These are phyloP conservation scores for Cheilosia scutellata DNA, from an alignment of 2,888 invertebrate species.

Conservation along the genomic window DNA sequence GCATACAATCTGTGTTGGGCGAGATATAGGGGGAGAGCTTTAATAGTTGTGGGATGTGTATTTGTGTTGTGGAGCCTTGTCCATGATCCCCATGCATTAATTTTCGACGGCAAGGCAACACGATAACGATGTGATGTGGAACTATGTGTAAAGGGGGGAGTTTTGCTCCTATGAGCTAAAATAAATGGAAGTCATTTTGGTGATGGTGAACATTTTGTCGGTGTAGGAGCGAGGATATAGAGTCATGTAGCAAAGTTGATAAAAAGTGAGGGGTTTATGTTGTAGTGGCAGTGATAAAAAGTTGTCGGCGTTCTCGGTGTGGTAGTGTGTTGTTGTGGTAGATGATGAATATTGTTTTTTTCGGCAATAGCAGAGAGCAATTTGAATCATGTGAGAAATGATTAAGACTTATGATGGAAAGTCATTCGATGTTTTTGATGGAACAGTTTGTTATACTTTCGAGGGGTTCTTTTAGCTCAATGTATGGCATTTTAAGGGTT, in stretches of 20 bases:
- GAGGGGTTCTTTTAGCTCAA: not conserved
- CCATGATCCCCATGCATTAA: slow-evolving; percentile 60
- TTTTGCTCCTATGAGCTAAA: slow-evolving; percentile 33
- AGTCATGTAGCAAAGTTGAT: slow-evolving; percentile 51
- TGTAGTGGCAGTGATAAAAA: slow-evolving; percentile 69
- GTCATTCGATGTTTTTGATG: slow-evolving; percentile 13
- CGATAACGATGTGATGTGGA: slow-evolving; percentile 32
- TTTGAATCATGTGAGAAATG: slow-evolving; percentile 48
- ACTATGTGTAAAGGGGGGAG: slow-evolving; percentile 10
- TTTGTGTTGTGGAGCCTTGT: slow-evolving; percentile 13
- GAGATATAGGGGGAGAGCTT: not conserved
- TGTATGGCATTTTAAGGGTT: not conserved
- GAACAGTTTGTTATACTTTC: slow-evolving; percentile 7
- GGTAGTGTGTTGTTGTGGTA: slow-evolving; percentile 20
- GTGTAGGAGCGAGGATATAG: not conserved
- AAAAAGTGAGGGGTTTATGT: slow-evolving; percentile 61
- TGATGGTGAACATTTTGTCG: slow-evolving; percentile 15
- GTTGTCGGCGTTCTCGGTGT: slow-evolving; percentile 26
- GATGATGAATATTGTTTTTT: slow-evolving; percentile 61
- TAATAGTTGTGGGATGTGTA: slow-evolving; percentile 35
- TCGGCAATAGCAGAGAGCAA: slow-evolving; percentile 33
- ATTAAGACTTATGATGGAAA: slow-evolving; percentile 37
- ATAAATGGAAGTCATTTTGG: slow-evolving; percentile 60
- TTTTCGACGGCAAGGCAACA: slow-evolving; percentile 46
- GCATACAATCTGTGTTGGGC: slow-evolving; percentile 1